A percentile compares a stretch with the other conserved stretches of the same genome.
These are phyloP conservation scores for Machaerirhynchus nigripectus DNA, from an alignment of 2,113 vertebrate genomes.

Conservation along the genomic window DNA sequence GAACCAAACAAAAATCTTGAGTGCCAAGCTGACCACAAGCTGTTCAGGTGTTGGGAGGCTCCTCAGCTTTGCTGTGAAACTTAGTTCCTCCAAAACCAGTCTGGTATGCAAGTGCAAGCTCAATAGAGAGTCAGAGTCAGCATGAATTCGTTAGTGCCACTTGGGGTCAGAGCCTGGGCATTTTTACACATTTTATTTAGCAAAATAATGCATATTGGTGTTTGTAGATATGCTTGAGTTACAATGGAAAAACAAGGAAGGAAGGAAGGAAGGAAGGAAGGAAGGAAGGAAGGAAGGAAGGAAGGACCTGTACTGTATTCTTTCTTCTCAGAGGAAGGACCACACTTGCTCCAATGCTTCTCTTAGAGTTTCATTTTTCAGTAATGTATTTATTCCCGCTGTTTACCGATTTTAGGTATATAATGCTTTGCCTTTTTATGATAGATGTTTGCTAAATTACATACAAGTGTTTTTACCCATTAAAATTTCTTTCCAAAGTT, in stretches of 20 bases:
- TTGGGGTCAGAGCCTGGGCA: background rate
- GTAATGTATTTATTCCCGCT: background rate
- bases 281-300: no score
- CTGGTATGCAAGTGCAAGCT: background rate
- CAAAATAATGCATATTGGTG: background rate
- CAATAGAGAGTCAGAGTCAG: no score
- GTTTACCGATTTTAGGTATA: background rate
- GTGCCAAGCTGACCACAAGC: background rate
- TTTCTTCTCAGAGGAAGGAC: background rate
- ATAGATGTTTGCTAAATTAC: background rate
- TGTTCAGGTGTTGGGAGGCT: background rate
- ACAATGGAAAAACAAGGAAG: no score
- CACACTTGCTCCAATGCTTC: background rate
- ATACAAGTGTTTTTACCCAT: background rate
- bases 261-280: background rate
- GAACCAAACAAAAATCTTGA: background rate
- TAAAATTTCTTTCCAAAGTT: background rate
- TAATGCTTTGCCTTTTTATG: background rate
- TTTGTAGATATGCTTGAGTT: background rate
- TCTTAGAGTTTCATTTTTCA: background rate
- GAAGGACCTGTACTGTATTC: background rate
- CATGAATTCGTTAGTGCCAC: rapidly evolving
- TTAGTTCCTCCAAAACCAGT: background rate
- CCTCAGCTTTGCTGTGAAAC: background rate
- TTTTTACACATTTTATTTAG: background rate